Base-by-base conservation (phyloP, 2,888 invertebrate genomes). In the Synergus laeviventris region DNA sequence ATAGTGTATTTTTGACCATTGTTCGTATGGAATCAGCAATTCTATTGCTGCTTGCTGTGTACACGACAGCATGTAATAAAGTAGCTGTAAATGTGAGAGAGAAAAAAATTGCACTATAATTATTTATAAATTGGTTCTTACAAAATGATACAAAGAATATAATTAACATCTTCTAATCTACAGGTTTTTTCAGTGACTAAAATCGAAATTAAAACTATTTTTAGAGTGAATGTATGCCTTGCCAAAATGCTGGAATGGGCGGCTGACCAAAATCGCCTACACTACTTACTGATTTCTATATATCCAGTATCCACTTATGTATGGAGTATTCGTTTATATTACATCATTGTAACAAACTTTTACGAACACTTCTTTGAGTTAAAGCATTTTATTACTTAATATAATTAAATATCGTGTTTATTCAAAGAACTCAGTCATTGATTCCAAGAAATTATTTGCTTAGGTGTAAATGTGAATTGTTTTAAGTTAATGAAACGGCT, bases 221-320 rank as follows among this genome's bases (percentile, higher is more conserved):
- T 31, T 5, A 31, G n/a, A 31, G 31, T 70, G 24, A 64, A 21
- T 64, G 64, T 24, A 14, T 18, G 21, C 31, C n/a, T 54, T 70
- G 36, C 36, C 70, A 70, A 45, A 70, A 31, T 11, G n/a, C n/a
- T 49, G 49, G 11, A 70, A 70, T 49, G n/a, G 31, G 70, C 70
- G 70, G 42, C 70, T 70, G 70, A 31, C 49, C 49, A 70, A 49
- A 70, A 70, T 36, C 49, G 24, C 49, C 11, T 31, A 24, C 31
- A 49, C 70, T 49, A 70, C 70, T 70, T 24, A 18, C 39, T 64
- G 42, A 36, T 54, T 18, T 70, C n/a, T 12, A 70, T 49, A n/a
- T n/a, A n/a, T n/a, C n/a, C n/a, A n/a, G n/a, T n/a, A 31, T 36
- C 31, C 14, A 12, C 11, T n/a, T 12, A 31, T 31, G 31, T 0